These are phyloP conservation scores for Panagrolaimus sp. DNA, from an alignment of 1,140 invertebrate genomes.

Conservation along the genomic window DNA sequence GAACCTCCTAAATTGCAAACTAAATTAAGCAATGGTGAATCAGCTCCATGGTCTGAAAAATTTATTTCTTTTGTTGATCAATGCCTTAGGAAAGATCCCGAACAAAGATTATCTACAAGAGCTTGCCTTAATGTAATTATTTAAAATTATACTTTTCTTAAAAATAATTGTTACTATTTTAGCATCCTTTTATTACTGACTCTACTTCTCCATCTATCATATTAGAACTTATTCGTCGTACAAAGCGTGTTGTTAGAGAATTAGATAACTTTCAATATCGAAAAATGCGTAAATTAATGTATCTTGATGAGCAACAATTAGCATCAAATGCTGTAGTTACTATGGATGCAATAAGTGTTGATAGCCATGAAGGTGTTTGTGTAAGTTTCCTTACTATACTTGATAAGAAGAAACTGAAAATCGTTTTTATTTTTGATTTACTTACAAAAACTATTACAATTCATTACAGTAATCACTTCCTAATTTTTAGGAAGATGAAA, in stretches of 20 bases:
- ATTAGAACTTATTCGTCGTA: slow-evolving; percentile 87
- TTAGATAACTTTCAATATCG: slow-evolving; percentile 95
- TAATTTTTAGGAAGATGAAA: not conserved
- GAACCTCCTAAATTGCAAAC: slow-evolving; percentile 78
- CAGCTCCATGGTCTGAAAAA: slow-evolving; percentile 67
- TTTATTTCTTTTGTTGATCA: slow-evolving; percentile 91
- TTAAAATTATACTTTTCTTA: slow-evolving; percentile 3
- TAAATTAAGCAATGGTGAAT: slow-evolving; percentile 15
- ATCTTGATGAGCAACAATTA: slow-evolving; percentile 36
- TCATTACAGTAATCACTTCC: too few species aligned
- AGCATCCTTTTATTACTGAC: slow-evolving; percentile 81
- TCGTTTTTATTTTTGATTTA: too few species aligned
- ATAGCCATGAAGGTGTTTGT: slow-evolving; percentile 15
- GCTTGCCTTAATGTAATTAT: slow-evolving; percentile 63
- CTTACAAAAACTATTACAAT: too few species aligned
- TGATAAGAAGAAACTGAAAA: too few species aligned
- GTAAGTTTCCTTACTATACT: too few species aligned
- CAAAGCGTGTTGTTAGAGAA: slow-evolving; percentile 93
- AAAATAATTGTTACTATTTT: slow-evolving; percentile 52
- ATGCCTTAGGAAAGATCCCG: slow-evolving; percentile 86
- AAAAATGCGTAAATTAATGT: slow-evolving; percentile 97
- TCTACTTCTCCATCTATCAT: slow-evolving; percentile 72
- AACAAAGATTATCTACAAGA: slow-evolving; percentile 75
- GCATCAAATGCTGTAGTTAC: not conserved
- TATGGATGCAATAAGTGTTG: slow-evolving; percentile 18